Conservation (phyloP, 2,113 vertebrate genomes). For the Morone saxatilis region DNA sequence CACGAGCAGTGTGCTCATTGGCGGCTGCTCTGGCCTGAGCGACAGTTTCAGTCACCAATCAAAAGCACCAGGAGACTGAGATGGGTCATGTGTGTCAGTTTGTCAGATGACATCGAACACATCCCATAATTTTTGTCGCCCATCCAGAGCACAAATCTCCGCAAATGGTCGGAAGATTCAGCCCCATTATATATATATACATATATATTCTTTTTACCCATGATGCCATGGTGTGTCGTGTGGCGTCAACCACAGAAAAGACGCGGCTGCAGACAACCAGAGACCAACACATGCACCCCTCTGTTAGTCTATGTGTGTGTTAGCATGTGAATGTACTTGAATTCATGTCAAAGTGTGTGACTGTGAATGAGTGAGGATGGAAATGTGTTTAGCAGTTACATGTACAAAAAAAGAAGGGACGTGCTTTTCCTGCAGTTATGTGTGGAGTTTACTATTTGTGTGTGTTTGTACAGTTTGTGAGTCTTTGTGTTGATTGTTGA, state of each 20-base stretch:
- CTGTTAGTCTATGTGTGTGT: conserved; percentile 54
- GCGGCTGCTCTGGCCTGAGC: conserved; percentile 74
- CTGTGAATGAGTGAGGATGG: conserved; percentile 3
- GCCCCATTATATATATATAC: conserved; percentile 17
- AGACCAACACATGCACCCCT: conserved; percentile 90
- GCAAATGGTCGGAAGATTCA: conserved; percentile 83
- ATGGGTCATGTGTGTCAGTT: conserved; percentile 65
- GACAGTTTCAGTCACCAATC: conserved; percentile 74
- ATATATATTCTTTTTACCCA: conserved; percentile 77
- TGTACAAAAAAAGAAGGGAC: not conserved
- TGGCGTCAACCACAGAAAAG: conserved; percentile 99
- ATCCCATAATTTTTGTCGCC: conserved; percentile 67
- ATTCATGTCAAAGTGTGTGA: conserved; percentile 23
- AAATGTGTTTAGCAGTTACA: conserved; percentile 9
- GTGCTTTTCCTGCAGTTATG: conserved; percentile 11
- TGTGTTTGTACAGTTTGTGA: conserved; percentile 27
- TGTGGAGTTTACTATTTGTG: not conserved
- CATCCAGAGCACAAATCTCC: conserved; percentile 81
- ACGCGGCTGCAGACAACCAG: conserved; percentile 98
- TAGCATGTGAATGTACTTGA: conserved; percentile 20
- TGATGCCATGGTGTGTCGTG: conserved; percentile 95
- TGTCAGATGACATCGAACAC: conserved; percentile 71
- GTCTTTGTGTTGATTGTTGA: conserved; percentile 51
- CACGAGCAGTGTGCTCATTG: conserved; percentile 50
- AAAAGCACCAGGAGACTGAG: conserved; percentile 61